These are phyloP conservation scores for Megaptera novaeangliae DNA, from an alignment of 2,113 vertebrate genomes.

Conservation along the genomic window DNA sequence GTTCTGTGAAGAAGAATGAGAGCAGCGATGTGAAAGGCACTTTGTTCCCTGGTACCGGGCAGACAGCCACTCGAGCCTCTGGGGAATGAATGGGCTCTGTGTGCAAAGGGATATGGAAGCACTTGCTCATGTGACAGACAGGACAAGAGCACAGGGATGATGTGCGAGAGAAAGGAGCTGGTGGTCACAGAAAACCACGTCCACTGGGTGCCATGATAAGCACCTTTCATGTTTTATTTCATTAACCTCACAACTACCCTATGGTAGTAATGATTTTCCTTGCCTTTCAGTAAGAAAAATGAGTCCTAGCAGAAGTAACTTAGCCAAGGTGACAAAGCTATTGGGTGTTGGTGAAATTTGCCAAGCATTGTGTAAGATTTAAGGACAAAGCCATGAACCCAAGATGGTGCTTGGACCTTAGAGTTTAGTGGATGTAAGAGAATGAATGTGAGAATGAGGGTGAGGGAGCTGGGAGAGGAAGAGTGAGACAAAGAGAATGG, in stretches of 20 bases:
- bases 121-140: neutral
- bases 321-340: neutral
- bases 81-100: neutral
- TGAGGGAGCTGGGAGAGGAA: neutral
- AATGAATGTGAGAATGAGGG: neutral
- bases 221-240: neutral
- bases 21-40: neutral
- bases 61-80: neutral
- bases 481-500: neutral
- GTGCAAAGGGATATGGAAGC: neutral
- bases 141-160: neutral
- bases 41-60: slow-evolving; percentile 3
- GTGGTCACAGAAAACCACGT: rapidly evolving
- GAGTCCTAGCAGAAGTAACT: neutral
- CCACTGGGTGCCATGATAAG: neutral
- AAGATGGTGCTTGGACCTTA: neutral
- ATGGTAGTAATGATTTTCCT: neutral
- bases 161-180: neutral
- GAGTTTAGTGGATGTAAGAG: neutral
- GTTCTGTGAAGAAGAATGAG: neutral
- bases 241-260: neutral
- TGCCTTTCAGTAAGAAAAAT: neutral
- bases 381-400: neutral
- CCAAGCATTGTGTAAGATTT: neutral
- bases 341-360: neutral